Evolutionary conservation across 2,113 vertebrate species (phyloP).

Genomic region (Emydocephalus ijimae): DNA sequence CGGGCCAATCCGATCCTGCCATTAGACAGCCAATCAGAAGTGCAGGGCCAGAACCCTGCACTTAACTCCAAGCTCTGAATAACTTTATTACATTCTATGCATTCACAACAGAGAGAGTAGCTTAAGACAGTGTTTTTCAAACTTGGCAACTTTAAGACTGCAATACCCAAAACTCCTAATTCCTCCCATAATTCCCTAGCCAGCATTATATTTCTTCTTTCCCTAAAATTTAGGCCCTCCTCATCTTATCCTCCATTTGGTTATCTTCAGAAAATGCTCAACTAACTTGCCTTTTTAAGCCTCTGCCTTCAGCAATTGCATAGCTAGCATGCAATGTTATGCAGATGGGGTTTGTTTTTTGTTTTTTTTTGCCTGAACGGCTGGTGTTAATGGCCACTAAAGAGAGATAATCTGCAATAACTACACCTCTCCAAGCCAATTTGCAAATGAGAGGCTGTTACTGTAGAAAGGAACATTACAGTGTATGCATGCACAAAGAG

Average conservation of each 20-base stretch:
- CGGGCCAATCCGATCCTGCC: too few species aligned
- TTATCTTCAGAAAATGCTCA: not conserved
- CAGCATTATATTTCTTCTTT: not conserved
- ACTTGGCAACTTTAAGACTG: not conserved
- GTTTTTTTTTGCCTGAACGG: not conserved
- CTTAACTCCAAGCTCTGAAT: too few species aligned
- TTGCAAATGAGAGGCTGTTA: not conserved
- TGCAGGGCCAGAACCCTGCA: too few species aligned
- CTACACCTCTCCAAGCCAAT: not conserved
- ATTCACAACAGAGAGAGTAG: too few species aligned
- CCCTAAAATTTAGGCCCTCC: not conserved
- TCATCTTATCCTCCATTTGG: not conserved
- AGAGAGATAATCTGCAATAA: not conserved
- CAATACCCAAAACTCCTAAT: not conserved
- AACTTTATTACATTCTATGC: too few species aligned
- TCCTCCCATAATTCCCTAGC: not conserved
- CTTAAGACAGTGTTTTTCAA: not conserved
- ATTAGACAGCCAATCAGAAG: too few species aligned
- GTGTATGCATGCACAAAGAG: not conserved
- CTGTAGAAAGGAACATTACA: not conserved
- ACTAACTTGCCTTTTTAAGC: not conserved
- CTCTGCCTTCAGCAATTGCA: not conserved
- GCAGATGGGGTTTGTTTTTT: not conserved
- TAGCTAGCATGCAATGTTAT: not conserved
- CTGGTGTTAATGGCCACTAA: not conserved